Evolutionary conservation across 2,797 vertebrate genomes (phyloP).

Genomic region (Danio aesculapii): DNA sequence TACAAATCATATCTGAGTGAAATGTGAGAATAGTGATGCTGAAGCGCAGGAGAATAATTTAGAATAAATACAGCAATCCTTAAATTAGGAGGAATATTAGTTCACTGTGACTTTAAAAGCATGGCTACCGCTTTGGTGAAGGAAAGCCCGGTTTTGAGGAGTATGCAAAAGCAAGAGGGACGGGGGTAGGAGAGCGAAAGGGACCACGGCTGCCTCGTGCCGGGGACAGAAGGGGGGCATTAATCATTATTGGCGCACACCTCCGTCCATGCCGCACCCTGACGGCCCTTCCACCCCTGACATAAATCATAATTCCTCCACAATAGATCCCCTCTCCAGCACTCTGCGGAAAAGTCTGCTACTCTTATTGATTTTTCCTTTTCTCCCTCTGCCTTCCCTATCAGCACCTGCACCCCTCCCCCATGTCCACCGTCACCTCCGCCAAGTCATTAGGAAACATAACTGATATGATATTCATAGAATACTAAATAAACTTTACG

Average conservation of each 20-base stretch:
- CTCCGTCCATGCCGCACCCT: constrained; percentile 89
- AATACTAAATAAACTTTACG: constrained; percentile 99
- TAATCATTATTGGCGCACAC: constrained; percentile 99
- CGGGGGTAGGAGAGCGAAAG: constrained; percentile 46
- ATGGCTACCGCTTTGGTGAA: constrained; percentile 46
- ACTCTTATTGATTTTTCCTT: constrained; percentile 97
- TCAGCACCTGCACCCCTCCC: constrained; percentile 75
- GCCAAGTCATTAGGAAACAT: constrained; percentile 98
- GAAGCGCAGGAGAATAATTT: no score
- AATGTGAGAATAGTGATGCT: no score
- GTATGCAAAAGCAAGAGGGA: constrained; percentile 39
- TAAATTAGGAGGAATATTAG: no score
- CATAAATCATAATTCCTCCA: constrained; percentile 99
- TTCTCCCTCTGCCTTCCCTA: constrained; percentile 71
- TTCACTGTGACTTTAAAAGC: constrained; percentile 35
- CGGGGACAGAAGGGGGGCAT: constrained; percentile 84
- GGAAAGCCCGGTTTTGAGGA: constrained; percentile 32
- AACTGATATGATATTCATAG: constrained; percentile 99
- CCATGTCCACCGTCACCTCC: constrained; percentile 69
- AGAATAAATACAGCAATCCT: no score
- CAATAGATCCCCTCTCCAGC: constrained; percentile 87
- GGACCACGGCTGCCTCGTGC: constrained; percentile 73
- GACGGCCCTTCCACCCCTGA: constrained; percentile 92
- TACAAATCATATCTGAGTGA: no score
- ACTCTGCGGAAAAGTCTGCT: constrained; percentile 94